Evolutionary conservation across 2,888 invertebrate genomes (phyloP).

Genomic region (Gisinianus flammeolus): DNA sequence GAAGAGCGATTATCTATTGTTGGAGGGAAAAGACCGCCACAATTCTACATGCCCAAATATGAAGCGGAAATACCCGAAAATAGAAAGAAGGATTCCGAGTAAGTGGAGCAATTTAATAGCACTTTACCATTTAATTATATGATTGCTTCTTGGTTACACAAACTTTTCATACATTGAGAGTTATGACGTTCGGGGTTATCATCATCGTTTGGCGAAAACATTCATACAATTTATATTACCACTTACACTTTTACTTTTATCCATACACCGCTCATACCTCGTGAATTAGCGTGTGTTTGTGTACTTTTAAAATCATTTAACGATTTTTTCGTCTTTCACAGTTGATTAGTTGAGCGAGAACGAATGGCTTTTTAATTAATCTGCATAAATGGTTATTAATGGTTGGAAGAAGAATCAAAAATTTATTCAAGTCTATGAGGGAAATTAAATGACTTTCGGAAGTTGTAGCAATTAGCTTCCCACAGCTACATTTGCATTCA

Average conservation of each 20-base stretch:
- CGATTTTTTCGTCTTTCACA: too few relatives aligned
- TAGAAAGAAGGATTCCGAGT: slow-evolving; percentile 96
- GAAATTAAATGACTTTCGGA: not conserved
- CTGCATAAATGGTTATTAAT: not conserved
- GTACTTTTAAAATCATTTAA: too few relatives aligned
- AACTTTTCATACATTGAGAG: not conserved
- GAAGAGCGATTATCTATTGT: slow-evolving; percentile 92
- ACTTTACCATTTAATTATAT: too few relatives aligned
- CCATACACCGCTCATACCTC: too few relatives aligned
- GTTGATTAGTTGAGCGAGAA: not conserved
- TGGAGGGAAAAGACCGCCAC: slow-evolving; percentile 96
- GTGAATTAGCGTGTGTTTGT: too few relatives aligned
- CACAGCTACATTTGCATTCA: not conserved
- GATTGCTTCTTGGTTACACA: not conserved
- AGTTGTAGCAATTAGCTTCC: not conserved
- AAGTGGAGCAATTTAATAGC: slow-evolving; percentile 65
- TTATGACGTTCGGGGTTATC: too few relatives aligned
- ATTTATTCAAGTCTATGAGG: not conserved
- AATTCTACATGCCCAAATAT: slow-evolving; percentile 95
- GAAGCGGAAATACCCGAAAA: slow-evolving; percentile 96
- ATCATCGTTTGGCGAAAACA: too few relatives aligned
- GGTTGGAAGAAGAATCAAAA: not conserved
- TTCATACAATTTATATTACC: too few relatives aligned
- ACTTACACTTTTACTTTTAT: too few relatives aligned
- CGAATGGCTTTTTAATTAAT: not conserved